Conservation (phyloP, 2,113 vertebrate genomes). For the Macrotis lagotis region DNA sequence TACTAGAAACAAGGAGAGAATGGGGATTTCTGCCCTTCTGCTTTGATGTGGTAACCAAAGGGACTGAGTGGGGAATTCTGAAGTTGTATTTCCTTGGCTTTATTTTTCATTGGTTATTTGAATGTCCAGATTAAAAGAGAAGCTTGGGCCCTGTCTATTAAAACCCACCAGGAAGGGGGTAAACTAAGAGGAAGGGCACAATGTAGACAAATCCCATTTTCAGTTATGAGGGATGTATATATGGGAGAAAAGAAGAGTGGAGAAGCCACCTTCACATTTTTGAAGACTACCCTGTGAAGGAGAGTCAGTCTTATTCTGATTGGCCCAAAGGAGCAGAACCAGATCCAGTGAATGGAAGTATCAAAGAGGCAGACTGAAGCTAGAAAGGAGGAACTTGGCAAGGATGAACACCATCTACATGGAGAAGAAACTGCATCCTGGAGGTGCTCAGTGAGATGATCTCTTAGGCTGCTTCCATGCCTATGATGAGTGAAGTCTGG, state of each 20-base stretch:
- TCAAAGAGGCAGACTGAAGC: background rate
- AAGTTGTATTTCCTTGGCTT: background rate
- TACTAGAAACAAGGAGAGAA: conserved; percentile 26
- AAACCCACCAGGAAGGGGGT: background rate
- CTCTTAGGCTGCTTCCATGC: no score
- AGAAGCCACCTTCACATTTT: background rate
- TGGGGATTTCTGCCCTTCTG: background rate
- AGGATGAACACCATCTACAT: background rate
- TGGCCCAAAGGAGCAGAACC: background rate
- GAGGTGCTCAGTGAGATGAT: background rate
- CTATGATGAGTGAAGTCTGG: no score
- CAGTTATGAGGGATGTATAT: background rate
- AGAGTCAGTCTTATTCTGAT: background rate
- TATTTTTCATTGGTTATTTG: background rate
- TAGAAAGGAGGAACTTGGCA: background rate
- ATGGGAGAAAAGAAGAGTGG: background rate
- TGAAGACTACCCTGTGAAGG: background rate
- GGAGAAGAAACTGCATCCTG: background rate
- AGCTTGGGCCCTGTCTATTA: background rate
- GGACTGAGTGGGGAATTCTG: background rate
- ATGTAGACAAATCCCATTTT: background rate
- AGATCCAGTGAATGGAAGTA: background rate
- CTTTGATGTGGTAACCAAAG: conserved; percentile 49
- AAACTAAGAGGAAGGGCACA: no score
- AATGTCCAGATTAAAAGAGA: background rate